These are phyloP conservation scores for Erythrocebus patas DNA, from an alignment of 2,113 vertebrate species.

Conservation along the genomic window DNA sequence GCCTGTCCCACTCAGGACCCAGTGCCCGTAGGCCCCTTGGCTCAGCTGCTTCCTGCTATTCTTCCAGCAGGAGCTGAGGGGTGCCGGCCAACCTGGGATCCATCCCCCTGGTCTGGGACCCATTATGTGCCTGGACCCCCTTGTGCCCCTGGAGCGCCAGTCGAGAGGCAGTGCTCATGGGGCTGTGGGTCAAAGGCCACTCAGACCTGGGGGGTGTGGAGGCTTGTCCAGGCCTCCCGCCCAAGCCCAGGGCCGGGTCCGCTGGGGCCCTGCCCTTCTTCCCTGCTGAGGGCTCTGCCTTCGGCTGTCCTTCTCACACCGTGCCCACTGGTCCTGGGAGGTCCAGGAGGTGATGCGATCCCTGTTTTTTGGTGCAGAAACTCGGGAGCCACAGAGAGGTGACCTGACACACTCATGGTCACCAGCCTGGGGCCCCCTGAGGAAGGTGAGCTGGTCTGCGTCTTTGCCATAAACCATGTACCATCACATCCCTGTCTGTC, in stretches of 20 bases:
- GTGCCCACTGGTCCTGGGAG: not conserved
- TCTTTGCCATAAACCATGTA: not conserved
- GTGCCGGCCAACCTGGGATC: too few species aligned
- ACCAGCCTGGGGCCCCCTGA: not conserved
- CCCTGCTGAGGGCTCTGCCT: not conserved
- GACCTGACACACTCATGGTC: accelerated
- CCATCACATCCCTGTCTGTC: not conserved
- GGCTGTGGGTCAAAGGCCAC: not conserved
- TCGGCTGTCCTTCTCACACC: accelerated
- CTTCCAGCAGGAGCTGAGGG: accelerated
- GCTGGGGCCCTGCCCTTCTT: too few species aligned
- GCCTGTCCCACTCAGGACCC: not conserved
- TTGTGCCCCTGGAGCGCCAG: not conserved
- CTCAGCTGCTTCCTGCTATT: accelerated
- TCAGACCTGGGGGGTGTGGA: too few species aligned
- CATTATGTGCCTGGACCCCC: not conserved
- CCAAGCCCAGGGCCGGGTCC: not conserved
- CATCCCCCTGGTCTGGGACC: not conserved
- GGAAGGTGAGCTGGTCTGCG: not conserved
- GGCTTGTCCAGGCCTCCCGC: not conserved
- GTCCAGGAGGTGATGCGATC: accelerated
- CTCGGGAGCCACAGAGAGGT: too few species aligned
- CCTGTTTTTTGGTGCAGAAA: not conserved
- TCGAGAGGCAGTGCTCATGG: too few species aligned
- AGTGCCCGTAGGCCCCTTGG: not conserved